Evolutionary conservation across 2,797 vertebrate species (phyloP).

Genomic region (Rhinophrynus dorsalis): DNA sequence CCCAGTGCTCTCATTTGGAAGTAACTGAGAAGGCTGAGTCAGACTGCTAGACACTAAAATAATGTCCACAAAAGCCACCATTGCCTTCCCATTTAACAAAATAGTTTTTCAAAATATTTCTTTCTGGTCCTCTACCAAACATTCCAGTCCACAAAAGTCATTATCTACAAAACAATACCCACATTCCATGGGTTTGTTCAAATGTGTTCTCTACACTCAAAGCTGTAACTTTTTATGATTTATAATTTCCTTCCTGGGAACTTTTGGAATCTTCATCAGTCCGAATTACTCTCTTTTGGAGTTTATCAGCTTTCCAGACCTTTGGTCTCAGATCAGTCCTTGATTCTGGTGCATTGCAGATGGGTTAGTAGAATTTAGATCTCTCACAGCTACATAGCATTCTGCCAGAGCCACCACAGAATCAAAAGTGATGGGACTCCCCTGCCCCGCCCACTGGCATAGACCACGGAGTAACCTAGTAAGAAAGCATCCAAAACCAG

Average conservation of each 20-base stretch:
- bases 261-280: neutral
- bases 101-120: neutral
- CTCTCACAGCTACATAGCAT: neutral
- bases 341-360: neutral
- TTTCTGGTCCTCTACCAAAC: neutral
- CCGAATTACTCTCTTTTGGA: neutral
- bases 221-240: neutral
- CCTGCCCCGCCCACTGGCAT: neutral
- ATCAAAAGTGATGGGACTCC: neutral
- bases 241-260: neutral
- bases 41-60: neutral
- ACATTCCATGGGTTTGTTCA: neutral
- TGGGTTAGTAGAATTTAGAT: neutral
- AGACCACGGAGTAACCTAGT: neutral
- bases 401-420: neutral
- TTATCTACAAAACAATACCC: neutral
- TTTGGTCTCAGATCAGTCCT: neutral
- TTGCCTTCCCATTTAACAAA: neutral
- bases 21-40: neutral
- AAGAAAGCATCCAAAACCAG: neutral
- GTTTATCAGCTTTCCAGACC: neutral
- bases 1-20: neutral
- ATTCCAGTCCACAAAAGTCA: neutral
- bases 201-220: neutral
- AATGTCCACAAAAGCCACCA: neutral